Percentiles rank a stretch among this genome's conserved stretches.
Conservation (phyloP, 2,888 invertebrate genomes). For the Itoplectis maculator region DNA sequence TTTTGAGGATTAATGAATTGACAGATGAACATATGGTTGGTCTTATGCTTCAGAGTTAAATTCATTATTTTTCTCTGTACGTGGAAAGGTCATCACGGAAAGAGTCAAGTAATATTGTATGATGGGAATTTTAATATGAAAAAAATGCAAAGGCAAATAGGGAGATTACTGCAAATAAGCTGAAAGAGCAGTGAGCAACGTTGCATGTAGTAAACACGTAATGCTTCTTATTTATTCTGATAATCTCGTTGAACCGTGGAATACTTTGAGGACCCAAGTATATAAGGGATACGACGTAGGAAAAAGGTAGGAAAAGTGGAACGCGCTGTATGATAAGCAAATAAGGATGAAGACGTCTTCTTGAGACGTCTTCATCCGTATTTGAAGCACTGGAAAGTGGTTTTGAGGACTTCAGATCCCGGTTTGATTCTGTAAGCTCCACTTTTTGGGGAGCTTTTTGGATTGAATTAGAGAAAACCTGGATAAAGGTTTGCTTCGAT, state of each 20-base stretch:
- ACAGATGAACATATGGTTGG: not conserved
- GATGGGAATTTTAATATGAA: not conserved
- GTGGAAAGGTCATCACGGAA: too few relatives aligned
- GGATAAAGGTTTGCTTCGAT: too few relatives aligned
- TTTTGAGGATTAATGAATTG: not conserved
- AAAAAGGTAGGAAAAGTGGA: not conserved
- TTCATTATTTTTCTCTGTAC: not conserved
- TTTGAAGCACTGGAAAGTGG: not conserved
- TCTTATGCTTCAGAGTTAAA: not conserved
- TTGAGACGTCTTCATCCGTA: too few relatives aligned
- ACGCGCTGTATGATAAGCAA: not conserved
- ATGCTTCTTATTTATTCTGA: constrained; percentile 38
- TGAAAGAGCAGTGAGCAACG: not conserved
- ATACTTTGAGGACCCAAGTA: constrained; percentile 14
- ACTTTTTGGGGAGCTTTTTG: not conserved
- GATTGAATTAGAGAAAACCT: not conserved
- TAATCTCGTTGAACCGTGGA: constrained; percentile 14
- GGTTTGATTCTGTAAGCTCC: not conserved
- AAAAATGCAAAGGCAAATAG: not conserved
- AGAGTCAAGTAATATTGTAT: not conserved
- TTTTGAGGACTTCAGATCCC: not conserved
- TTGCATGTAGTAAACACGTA: constrained; percentile 6
- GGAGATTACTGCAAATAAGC: constrained; percentile 5
- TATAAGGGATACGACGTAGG: constrained; percentile 1
- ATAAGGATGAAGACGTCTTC: constrained; percentile 11